A percentile compares a stretch with the other conserved stretches of the same genome.
Conservation (phyloP, 2,113 vertebrate species). For the Oreochromis spilurus region DNA sequence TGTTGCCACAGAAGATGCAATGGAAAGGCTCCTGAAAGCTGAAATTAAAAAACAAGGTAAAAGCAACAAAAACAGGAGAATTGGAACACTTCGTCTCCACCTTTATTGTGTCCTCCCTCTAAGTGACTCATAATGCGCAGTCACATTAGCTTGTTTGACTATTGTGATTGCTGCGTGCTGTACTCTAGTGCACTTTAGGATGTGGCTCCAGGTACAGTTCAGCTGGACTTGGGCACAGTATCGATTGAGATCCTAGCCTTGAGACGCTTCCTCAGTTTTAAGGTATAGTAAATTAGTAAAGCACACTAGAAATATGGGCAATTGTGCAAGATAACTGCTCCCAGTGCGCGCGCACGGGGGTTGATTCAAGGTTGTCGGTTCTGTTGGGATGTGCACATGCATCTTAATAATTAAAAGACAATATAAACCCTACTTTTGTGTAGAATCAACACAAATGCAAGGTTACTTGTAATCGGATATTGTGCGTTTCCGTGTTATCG, state of each 20-base stretch:
- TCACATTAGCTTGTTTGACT: neutral
- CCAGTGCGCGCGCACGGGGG: neutral
- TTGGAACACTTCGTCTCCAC: neutral
- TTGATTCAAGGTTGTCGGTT: neutral
- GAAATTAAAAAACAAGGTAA: conserved; percentile 81
- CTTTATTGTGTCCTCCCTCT: neutral
- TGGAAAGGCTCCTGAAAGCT: conserved; percentile 75
- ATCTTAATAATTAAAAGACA: neutral
- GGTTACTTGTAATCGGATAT: neutral
- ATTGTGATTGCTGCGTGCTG: neutral
- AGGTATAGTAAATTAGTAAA: neutral
- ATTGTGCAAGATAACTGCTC: neutral
- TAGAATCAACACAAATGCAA: neutral
- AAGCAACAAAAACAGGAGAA: neutral
- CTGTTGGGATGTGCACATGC: neutral
- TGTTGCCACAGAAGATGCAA: conserved; percentile 76
- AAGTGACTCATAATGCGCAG: neutral
- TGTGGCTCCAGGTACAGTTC: neutral
- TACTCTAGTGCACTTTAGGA: neutral
- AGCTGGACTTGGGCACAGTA: neutral
- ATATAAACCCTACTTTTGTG: neutral
- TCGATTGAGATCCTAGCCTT: neutral
- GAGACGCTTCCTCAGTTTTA: neutral
- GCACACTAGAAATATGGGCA: neutral
- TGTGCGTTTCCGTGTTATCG: neutral